Evolutionary conservation across 2,888 invertebrate species (phyloP).

Genomic region (Rhopalosiphum nymphaeae): DNA sequence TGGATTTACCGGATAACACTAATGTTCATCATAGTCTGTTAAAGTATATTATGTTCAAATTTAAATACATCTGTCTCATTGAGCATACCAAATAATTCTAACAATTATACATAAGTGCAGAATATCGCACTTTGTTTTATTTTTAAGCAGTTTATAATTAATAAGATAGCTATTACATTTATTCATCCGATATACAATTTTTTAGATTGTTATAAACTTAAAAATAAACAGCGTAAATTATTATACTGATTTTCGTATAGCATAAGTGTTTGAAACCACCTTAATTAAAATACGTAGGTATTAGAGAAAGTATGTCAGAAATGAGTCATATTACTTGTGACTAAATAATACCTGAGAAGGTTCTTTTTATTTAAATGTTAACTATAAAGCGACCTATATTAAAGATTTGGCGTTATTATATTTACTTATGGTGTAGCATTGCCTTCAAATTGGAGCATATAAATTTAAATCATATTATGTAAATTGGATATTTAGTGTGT

Average conservation of each 20-base stretch:
- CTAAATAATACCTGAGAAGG: background rate
- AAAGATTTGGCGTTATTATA: background rate
- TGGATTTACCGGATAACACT: background rate
- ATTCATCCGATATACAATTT: background rate
- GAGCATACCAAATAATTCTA: background rate
- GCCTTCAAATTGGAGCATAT: background rate
- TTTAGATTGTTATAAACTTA: background rate
- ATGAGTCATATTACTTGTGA: conserved; percentile 14
- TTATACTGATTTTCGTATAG: background rate
- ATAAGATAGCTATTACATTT: background rate
- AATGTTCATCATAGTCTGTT: background rate
- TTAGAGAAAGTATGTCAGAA: conserved; percentile 39
- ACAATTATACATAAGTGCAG: background rate
- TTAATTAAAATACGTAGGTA: conserved; percentile 9
- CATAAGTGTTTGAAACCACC: background rate
- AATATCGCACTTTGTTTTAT: background rate
- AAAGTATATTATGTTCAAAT: background rate
- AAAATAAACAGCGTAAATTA: background rate
- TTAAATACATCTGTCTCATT: background rate
- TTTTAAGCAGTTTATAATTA: background rate
- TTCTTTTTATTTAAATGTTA: conserved; percentile 30
- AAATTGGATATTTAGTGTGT: background rate
- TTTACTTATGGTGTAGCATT: background rate
- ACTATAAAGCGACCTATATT: background rate
- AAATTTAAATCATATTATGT: background rate